Evolutionary conservation across 1,140 invertebrate genomes (phyloP), one percentile per base, ranked within the genome.

Genomic region (Brachionus plicatilis): DNA sequence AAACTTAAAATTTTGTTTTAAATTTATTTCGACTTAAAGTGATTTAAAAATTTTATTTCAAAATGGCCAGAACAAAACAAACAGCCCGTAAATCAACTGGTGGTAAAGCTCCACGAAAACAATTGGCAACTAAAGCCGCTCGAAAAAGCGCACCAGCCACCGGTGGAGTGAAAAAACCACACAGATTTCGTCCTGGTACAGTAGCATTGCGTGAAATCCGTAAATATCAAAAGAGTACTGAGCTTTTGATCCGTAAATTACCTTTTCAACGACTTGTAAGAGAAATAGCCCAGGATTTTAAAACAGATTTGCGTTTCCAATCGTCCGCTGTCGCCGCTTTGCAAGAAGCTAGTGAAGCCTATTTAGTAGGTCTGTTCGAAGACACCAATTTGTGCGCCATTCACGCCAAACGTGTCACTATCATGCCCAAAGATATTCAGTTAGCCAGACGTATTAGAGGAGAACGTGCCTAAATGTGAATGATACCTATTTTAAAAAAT

Each of bases 381-480:
- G 94, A 96, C 90, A 95, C 95, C 85, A 96, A 96, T 90, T 92
- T 96, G 92, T 96, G 95, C 91, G 95, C 95, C 85, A 96, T 96
- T 89, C 95, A 96, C 88, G 95, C 95, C 85, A 96, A 96, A 90
- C 93, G 95, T 87, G 95, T 97, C 50, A 96, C 95, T 17, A 96
- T 97, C 88, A 96, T 96, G 95, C 95, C 95, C 79, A 96, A 96
- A 91, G 95, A 96, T 88, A 97, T 97, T 87, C 95, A 97, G 86
- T 85, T 89, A 80, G 88, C 88, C 43, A 85, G 88, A 68, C 85
- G 88, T 83, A 89, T 89, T 76, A 86, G 88, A 53, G 88, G 88
- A 47, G 88, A 89, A 85, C 86, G 87, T 85, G 87, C 88, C 85
- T 88, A 89, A 87, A 82, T 37, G 14, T 82, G 3, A 27, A 24